These are phyloP conservation scores for Meteorus cinctellus DNA, from an alignment of 2,888 invertebrate genomes.

Conservation along the genomic window DNA sequence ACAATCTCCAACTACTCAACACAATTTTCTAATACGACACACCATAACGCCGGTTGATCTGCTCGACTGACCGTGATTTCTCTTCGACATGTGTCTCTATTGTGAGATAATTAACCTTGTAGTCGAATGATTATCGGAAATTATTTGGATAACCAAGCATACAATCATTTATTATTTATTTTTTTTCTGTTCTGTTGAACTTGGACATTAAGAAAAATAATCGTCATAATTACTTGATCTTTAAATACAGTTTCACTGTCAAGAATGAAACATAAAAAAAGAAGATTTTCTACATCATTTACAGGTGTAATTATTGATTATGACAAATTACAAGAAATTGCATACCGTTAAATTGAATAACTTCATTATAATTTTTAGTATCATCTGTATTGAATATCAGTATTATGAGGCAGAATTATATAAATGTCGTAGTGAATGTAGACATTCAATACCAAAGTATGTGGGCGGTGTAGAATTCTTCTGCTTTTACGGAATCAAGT, in stretches of 20 bases:
- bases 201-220: too few relatives aligned
- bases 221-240: too few relatives aligned
- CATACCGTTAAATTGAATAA: neutral
- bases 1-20: neutral
- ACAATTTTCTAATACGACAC: conserved; percentile 12
- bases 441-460: too few relatives aligned
- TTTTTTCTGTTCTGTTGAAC: too few relatives aligned
- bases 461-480: too few relatives aligned
- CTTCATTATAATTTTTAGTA: neutral
- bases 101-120: conserved; percentile 20
- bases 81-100: neutral
- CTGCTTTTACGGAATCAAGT: too few relatives aligned
- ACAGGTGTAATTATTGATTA: neutral
- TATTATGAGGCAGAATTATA: too few relatives aligned
- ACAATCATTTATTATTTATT: neutral
- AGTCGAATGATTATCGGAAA: neutral
- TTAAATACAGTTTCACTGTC: too few relatives aligned
- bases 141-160: neutral
- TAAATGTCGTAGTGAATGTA: too few relatives aligned
- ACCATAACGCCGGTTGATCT: conserved; percentile 29
- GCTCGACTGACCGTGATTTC: conserved; percentile 36
- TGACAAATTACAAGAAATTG: neutral
- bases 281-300: too few relatives aligned
- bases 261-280: too few relatives aligned
- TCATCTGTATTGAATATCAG: too few relatives aligned